A percentile compares a stretch with the other conserved stretches of the same genome.
phyloP scores from a whole-genome alignment of 1,140 invertebrate species.

The Brachionus rubens region DNA sequence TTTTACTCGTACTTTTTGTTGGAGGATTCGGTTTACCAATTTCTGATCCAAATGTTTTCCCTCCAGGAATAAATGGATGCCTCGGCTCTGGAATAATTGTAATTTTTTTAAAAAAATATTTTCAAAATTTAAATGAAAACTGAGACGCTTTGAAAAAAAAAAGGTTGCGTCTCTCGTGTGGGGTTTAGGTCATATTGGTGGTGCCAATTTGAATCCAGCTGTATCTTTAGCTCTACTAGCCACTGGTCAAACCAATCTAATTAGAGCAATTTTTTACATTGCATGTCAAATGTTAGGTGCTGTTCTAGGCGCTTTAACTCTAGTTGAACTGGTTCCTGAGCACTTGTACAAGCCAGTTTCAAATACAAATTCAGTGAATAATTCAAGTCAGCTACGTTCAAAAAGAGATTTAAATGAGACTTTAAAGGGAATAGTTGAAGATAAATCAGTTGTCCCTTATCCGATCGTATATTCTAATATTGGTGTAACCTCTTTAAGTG shows the following conservation, averaged over 20 bases:
- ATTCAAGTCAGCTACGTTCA: not conserved
- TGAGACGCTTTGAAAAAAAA: too few relatives aligned
- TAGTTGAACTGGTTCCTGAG: slow-evolving; percentile 57
- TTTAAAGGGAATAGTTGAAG: not conserved
- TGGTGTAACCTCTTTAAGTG: slow-evolving; percentile 62
- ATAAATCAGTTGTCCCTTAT: not conserved
- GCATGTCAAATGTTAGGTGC: slow-evolving; percentile 73
- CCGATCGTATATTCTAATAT: slow-evolving; percentile 51
- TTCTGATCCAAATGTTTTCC: not conserved
- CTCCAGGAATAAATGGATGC: slow-evolving; percentile 7
- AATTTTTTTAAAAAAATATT: slow-evolving; percentile 45
- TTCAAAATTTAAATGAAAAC: not conserved
- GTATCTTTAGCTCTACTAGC: slow-evolving; percentile 73
- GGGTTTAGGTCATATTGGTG: slow-evolving; percentile 74
- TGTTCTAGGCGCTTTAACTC: slow-evolving; percentile 67
- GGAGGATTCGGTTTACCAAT: slow-evolving; percentile 1
- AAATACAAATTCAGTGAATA: not conserved
- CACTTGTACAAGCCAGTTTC: slow-evolving; percentile 51
- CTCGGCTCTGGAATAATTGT: slow-evolving; percentile 52
- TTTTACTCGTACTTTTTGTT: not conserved
- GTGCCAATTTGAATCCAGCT: slow-evolving; percentile 84
- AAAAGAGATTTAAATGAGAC: slow-evolving; percentile 27
- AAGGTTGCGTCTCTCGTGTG: slow-evolving; percentile 48
- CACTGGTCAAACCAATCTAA: slow-evolving; percentile 57
- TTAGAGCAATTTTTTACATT: slow-evolving; percentile 72